Percentiles rank a stretch among this genome's conserved stretches.
Evolutionary conservation across 2,113 vertebrate species (phyloP).

Genomic region (Scytalopus superciliaris): DNA sequence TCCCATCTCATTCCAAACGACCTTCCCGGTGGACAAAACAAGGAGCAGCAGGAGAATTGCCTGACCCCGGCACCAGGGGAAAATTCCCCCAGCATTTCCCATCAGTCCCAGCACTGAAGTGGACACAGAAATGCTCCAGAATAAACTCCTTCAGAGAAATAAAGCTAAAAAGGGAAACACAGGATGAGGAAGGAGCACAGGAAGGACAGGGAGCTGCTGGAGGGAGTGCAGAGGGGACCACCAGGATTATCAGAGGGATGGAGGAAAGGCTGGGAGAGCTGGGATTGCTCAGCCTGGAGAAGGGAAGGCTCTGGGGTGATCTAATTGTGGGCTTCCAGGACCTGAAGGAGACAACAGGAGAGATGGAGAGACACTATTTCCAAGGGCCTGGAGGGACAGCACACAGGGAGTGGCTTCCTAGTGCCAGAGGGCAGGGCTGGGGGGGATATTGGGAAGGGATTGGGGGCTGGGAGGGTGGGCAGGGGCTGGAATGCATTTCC

Average conservation of each 20-base stretch:
- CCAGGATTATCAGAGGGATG: background rate
- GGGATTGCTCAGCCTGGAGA: background rate
- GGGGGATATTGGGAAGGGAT: background rate
- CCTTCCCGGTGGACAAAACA: background rate
- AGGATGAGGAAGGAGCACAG: background rate
- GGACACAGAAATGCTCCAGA: accelerated
- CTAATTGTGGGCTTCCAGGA: background rate
- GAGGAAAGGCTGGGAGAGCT: background rate
- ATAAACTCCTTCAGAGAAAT: background rate
- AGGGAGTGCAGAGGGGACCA: background rate
- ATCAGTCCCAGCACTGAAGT: background rate
- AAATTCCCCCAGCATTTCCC: accelerated
- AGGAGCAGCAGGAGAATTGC: background rate
- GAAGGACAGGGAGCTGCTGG: background rate
- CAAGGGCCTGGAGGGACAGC: background rate
- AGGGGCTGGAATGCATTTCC: background rate
- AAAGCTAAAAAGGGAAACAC: background rate
- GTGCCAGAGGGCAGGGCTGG: background rate
- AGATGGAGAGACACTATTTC: background rate
- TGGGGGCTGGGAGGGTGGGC: background rate
- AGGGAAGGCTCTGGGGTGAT: background rate
- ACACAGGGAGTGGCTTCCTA: background rate
- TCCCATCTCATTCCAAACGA: constrained; percentile 2
- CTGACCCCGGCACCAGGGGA: background rate
- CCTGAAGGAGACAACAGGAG: background rate